Evolutionary conservation across 2,888 invertebrate genomes (phyloP), one percentile per base, ranked within the genome.

Genomic region (Cephus pulcher): DNA sequence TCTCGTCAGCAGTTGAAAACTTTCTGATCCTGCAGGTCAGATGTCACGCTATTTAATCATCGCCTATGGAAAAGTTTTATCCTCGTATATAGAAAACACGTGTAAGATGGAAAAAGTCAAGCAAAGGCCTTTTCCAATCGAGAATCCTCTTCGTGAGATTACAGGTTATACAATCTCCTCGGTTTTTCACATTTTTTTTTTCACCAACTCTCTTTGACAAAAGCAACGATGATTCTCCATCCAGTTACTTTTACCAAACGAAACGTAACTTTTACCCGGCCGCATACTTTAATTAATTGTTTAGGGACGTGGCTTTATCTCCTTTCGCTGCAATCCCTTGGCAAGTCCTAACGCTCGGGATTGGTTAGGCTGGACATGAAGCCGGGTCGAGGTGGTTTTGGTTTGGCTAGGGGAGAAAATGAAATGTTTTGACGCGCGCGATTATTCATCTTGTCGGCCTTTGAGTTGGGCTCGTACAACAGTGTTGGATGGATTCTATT

Each of bases 371-470:
- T 71, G 34, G 32, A 34, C 71, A 71, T 1, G 71, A 34, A 71
- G 33, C 35, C 34, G 23, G 76, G 33, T 32, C 34, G n/a, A 37
- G 34, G 75, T 70, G 73, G 32, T 75, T 75, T 75, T 71, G 70
- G 74, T 77, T 37, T 68, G 74, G 33, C 68, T 32, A 77, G 69
- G 74, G 69, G 35, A 81, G 82, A 83, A 83, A 83, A 84, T 84
- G 85, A 82, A 81, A 85, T 82, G 82, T 86, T 86, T 86, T 85
- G 86, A 83, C 81, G 81, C 78, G 80, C 68, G 82, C 81, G 85
- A 86, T 86, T 86, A 86, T 86, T 86, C 86, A 86, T 83, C 74
- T 78, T 83, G 85, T 86, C 86, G 78, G 78, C 78, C 79, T 82
- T 84, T 80, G 81, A 80, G 82, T 79, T 79, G 80, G 83, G 80